A percentile compares a stretch with the other conserved stretches of the same genome.
These are phyloP conservation scores for Amphipoea oculea DNA, from an alignment of 2,888 invertebrate species.

Conservation along the genomic window DNA sequence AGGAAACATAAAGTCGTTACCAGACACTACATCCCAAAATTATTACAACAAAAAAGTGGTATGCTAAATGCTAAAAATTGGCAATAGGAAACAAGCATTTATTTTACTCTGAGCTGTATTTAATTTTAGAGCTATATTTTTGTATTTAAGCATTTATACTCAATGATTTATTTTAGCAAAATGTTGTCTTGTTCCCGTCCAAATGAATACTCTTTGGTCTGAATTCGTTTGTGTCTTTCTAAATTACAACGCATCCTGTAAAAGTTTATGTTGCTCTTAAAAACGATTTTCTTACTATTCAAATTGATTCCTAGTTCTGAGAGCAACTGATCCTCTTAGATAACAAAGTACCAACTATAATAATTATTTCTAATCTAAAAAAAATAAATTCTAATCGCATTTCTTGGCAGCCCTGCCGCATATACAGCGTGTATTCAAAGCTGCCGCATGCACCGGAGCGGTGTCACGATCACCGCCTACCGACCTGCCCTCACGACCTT, in stretches of 20 bases:
- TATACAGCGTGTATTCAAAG: constrained; percentile 46
- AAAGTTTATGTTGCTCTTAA: neutral
- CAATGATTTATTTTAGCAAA: neutral
- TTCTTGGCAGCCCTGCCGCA: constrained; percentile 55
- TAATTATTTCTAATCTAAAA: neutral
- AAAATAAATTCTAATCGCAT: neutral
- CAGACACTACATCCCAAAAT: constrained; percentile 48
- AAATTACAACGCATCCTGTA: neutral
- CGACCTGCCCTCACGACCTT: constrained; percentile 63
- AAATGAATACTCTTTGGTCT: neutral
- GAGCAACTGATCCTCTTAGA: neutral
- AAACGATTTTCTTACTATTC: neutral
- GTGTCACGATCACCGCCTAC: constrained; percentile 65
- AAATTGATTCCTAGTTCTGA: neutral
- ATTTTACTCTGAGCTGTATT: neutral
- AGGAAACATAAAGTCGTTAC: constrained; percentile 54
- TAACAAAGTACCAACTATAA: neutral
- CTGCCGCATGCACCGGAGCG: constrained; percentile 56
- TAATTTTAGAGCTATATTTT: neutral
- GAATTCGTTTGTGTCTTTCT: neutral
- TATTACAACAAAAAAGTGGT: constrained; percentile 47
- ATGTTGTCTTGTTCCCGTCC: neutral
- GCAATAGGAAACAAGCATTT: constrained; percentile 56
- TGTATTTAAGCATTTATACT: neutral
- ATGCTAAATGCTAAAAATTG: constrained; percentile 51